Evolutionary conservation across 2,113 vertebrate species (phyloP).

Genomic region (Oncorhynchus kisutch): DNA sequence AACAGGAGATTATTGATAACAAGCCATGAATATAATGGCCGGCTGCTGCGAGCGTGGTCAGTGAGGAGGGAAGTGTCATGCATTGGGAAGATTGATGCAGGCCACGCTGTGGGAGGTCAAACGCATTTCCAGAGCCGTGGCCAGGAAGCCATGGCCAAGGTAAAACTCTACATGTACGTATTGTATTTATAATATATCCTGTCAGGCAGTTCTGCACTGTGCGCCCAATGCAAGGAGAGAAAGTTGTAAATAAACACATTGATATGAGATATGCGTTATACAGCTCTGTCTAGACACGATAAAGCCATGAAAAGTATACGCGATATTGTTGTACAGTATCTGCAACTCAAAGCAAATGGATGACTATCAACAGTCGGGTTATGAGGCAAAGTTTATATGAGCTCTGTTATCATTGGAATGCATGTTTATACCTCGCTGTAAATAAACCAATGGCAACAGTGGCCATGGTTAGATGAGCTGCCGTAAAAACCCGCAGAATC

Average conservation of each 20-base stretch:
- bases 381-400: constrained; percentile 46
- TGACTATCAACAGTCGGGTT: constrained; percentile 29
- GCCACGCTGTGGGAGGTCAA: not conserved
- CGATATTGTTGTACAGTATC: not conserved
- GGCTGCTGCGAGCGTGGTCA: not conserved
- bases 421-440: constrained; percentile 37
- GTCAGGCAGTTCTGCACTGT: not conserved
- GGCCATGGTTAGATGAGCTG: constrained; percentile 35
- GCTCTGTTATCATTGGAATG: constrained; percentile 38
- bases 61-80: constrained; percentile 3
- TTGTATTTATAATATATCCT: not conserved
- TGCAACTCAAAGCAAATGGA: constrained; percentile 26
- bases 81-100: constrained; percentile 20
- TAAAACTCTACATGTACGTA: not conserved
- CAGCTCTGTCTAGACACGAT: not conserved
- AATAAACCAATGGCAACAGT: constrained; percentile 30
- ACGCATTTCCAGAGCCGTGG: not conserved
- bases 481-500: constrained; percentile 24
- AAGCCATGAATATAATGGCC: not conserved
- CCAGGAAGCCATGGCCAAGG: not conserved
- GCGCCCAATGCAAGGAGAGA: not conserved
- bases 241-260: too few relatives aligned
- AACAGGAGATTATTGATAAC: constrained; percentile 20
- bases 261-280: not conserved
- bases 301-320: not conserved